Evolutionary conservation across 2,797 vertebrate genomes (phyloP).

Genomic region (Rhadinocentrus ornatus): DNA sequence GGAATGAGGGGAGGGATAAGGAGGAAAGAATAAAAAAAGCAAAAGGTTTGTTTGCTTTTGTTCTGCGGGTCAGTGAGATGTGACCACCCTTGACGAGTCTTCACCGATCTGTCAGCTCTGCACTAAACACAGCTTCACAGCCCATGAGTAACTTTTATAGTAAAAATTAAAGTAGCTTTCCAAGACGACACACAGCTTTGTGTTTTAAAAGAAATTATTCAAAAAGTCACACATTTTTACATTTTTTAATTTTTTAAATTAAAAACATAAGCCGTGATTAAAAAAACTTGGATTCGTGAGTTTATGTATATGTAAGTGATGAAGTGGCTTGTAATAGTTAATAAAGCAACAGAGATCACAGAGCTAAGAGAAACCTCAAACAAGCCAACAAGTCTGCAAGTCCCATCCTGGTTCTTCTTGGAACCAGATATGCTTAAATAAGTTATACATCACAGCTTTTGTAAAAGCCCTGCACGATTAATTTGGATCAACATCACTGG

Average conservation of each 20-base stretch:
- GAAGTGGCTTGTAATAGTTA: neutral
- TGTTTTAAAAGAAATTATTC: neutral
- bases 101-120: conserved; percentile 34
- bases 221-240: neutral
- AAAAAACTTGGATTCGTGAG: neutral
- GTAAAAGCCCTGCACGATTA: conserved; percentile 18
- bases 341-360: neutral
- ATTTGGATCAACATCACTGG: conserved; percentile 13
- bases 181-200: neutral
- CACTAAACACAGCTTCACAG: neutral
- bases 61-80: conserved; percentile 24
- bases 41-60: conserved; percentile 20
- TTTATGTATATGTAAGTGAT: neutral
- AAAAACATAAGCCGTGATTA: neutral
- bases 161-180: neutral
- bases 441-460: conserved; percentile 28
- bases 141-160: neutral
- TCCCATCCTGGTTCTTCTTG: conserved; percentile 26
- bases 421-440: conserved; percentile 26
- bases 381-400: conserved; percentile 13
- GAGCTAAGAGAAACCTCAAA: neutral
- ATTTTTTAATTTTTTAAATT: neutral
- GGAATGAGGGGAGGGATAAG: neutral
- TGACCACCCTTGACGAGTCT: conserved; percentile 17
- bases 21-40: neutral